phyloP scores from a whole-genome alignment of 2,888 invertebrate species.

The Protodeltote pygarga region DNA sequence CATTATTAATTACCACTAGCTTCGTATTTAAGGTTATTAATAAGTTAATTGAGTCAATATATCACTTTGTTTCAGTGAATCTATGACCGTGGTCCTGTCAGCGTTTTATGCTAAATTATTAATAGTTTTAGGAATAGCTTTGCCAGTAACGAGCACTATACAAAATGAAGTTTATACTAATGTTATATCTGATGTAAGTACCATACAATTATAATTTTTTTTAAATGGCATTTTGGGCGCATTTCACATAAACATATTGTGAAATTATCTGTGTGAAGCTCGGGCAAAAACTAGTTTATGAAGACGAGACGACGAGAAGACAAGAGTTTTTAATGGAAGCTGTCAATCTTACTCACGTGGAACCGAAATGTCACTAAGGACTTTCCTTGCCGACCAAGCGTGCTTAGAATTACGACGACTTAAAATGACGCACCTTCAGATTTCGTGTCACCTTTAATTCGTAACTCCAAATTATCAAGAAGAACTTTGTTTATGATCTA shows the following conservation, averaged over 20 bases:
- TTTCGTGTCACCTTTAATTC: too few relatives aligned
- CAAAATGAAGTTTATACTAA: constrained; percentile 84
- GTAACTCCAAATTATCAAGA: background rate
- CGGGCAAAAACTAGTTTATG: too few relatives aligned
- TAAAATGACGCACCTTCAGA: too few relatives aligned
- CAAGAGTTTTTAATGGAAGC: too few relatives aligned
- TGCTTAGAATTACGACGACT: too few relatives aligned
- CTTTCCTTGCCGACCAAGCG: too few relatives aligned
- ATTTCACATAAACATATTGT: too few relatives aligned
- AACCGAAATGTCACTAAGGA: too few relatives aligned
- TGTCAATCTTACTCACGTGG: too few relatives aligned
- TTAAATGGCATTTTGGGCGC: too few relatives aligned
- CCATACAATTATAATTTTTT: background rate
- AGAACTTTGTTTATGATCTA: background rate
- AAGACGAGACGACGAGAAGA: too few relatives aligned
- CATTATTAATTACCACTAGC: constrained; percentile 34
- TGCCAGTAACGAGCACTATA: constrained; percentile 89
- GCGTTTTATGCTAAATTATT: constrained; percentile 89
- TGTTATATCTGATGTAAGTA: constrained; percentile 78
- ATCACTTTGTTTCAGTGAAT: constrained; percentile 83
- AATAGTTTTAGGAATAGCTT: constrained; percentile 88
- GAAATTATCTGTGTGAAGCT: too few relatives aligned
- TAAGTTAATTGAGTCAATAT: constrained; percentile 52
- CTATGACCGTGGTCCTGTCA: constrained; percentile 87
- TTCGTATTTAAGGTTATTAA: constrained; percentile 44